These are phyloP conservation scores for Noctua janthina DNA, from an alignment of 2,888 invertebrate species.

Conservation along the genomic window DNA sequence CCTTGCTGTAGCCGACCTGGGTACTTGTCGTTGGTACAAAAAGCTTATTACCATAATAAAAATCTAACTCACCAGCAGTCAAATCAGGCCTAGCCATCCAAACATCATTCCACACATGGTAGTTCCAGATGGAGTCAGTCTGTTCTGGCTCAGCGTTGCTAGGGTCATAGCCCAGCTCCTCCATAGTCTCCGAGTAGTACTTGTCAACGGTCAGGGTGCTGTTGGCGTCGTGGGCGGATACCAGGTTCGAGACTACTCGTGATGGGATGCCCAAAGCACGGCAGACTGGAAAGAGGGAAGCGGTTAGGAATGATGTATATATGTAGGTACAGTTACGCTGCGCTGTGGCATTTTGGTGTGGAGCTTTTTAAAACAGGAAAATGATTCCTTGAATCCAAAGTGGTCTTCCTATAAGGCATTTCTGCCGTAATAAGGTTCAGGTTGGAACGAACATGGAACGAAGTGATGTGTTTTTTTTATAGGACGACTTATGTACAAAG, in stretches of 20 bases:
- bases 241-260: constrained; percentile 95
- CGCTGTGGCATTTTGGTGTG: background rate
- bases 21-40: background rate
- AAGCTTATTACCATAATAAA: background rate
- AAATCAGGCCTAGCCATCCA: constrained; percentile 96
- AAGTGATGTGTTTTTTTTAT: too few relatives aligned
- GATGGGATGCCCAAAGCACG: constrained; percentile 95
- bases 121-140: constrained; percentile 96
- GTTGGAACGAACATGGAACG: too few relatives aligned
- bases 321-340: background rate
- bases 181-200: constrained; percentile 92
- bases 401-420: too few relatives aligned
- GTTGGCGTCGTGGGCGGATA: constrained; percentile 96
- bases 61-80: constrained; percentile 87
- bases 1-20: background rate
- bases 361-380: background rate
- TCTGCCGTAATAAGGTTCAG: too few relatives aligned
- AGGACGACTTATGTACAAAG: too few relatives aligned
- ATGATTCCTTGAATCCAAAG: too few relatives aligned
- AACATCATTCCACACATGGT: constrained; percentile 97
- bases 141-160: constrained; percentile 91
- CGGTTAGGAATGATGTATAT: background rate
- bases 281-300: constrained; percentile 89
- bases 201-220: constrained; percentile 94
- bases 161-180: constrained; percentile 92